phyloP scores from a whole-genome alignment of 2,797 vertebrate genomes.

The Ctenopoma kingsleyae region DNA sequence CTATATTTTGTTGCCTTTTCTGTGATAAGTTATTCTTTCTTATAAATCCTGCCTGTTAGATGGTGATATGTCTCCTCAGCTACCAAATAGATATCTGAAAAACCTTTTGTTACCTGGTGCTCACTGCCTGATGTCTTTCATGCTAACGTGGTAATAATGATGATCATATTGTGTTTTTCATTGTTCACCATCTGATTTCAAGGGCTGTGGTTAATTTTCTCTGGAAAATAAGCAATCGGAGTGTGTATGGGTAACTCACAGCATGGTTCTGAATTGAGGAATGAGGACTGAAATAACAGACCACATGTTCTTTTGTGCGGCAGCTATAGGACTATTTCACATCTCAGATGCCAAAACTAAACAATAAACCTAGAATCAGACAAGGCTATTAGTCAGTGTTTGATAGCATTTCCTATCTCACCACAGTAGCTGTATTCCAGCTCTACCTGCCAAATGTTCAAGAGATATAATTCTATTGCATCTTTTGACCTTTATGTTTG shows the following conservation, averaged over 20 bases:
- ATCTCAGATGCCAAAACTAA: constrained; percentile 54
- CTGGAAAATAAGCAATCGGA: constrained; percentile 20
- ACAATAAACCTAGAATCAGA: constrained; percentile 50
- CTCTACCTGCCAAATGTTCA: constrained; percentile 50
- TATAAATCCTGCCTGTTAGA: neutral
- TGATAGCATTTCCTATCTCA: constrained; percentile 31
- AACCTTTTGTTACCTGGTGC: constrained; percentile 5
- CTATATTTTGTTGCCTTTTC: neutral
- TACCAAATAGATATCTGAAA: constrained; percentile 1
- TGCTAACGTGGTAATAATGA: neutral
- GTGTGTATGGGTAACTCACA: constrained; percentile 18
- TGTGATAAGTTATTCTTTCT: constrained; percentile 16
- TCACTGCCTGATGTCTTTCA: neutral
- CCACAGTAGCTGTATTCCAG: constrained; percentile 21
- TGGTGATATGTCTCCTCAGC: constrained; percentile 28
- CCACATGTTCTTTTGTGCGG: constrained; percentile 16
- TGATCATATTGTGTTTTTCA: neutral
- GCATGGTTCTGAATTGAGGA: constrained; percentile 47
- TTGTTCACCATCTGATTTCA: constrained; percentile 21
- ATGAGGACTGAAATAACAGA: constrained; percentile 52
- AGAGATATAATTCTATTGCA: constrained; percentile 35
- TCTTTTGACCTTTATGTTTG: constrained; percentile 63
- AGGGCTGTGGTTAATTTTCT: constrained; percentile 25
- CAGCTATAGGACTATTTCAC: constrained; percentile 33
- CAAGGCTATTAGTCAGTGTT: constrained; percentile 57